phyloP scores from a whole-genome alignment of 2,113 vertebrate species.

The Tragelaphus buxtoni region DNA sequence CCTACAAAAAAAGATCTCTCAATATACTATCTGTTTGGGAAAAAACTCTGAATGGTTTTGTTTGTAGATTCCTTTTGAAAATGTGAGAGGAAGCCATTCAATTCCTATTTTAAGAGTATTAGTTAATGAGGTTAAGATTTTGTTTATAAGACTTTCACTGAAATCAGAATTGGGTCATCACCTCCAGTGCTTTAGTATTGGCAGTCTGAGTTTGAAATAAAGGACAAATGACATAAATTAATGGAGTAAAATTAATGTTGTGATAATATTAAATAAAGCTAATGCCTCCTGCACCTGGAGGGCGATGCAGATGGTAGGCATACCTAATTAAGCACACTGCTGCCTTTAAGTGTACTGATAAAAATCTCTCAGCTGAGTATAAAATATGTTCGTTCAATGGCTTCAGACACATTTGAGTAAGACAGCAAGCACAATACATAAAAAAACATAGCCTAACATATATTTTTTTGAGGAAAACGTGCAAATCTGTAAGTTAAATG shows the following conservation, averaged over 20 bases:
- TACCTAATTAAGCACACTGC: constrained; percentile 56
- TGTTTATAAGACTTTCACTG: not conserved
- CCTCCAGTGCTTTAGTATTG: not conserved
- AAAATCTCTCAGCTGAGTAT: constrained; percentile 35
- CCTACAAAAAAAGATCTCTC: not conserved
- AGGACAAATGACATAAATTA: constrained; percentile 26
- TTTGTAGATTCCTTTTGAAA: not conserved
- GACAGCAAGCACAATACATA: not conserved
- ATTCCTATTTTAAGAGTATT: not conserved
- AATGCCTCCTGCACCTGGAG: constrained; percentile 44
- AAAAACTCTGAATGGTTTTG: not conserved
- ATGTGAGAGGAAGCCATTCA: not conserved
- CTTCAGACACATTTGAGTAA: constrained; percentile 28
- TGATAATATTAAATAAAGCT: constrained; percentile 60
- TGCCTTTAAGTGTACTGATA: constrained; percentile 35
- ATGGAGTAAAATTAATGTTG: constrained; percentile 47
- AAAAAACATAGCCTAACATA: not conserved
- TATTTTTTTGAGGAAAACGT: not conserved
- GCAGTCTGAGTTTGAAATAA: constrained; percentile 37
- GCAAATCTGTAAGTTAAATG: not conserved
- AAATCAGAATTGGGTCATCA: not conserved
- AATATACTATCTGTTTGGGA: not conserved
- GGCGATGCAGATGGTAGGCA: constrained; percentile 41
- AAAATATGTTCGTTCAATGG: constrained; percentile 23
- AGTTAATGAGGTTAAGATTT: not conserved